Percentiles rank a stretch among this genome's conserved stretches.
These are phyloP conservation scores for Phacellophora camtschatica DNA, from an alignment of 30 jellyfish, hydroid and myxozoan species.

Conservation along the genomic window DNA sequence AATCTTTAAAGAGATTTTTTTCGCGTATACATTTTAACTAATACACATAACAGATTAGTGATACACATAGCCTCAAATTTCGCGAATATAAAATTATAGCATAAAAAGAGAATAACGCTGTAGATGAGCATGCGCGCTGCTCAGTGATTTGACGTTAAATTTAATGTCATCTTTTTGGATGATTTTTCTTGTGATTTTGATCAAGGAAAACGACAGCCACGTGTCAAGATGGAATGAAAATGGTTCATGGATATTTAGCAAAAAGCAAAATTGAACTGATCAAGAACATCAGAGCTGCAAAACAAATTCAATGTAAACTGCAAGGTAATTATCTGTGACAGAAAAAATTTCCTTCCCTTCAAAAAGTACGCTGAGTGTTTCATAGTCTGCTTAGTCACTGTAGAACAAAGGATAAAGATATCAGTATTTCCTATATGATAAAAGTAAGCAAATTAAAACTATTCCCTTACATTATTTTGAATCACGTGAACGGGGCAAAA, in stretches of 20 bases:
- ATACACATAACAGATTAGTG: too few species aligned
- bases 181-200: neutral
- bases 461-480: too few species aligned
- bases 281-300: slow-evolving; percentile 57
- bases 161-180: neutral
- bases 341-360: too few species aligned
- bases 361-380: too few species aligned
- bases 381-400: too few species aligned
- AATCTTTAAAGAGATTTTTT: too few species aligned
- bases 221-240: slow-evolving; percentile 50
- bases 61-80: too few species aligned
- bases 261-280: slow-evolving; percentile 60
- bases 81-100: neutral
- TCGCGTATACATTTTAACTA: too few species aligned
- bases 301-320: slow-evolving; percentile 11
- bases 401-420: too few species aligned
- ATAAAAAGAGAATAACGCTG: neutral
- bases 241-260: slow-evolving; percentile 50
- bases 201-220: neutral
- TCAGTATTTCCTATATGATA: too few species aligned
- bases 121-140: neutral
- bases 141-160: neutral
- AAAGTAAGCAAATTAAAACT: too few species aligned
- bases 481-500: too few species aligned
- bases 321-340: slow-evolving; percentile 61